Conservation (phyloP, 2,113 vertebrate genomes). For the Eonycteris spelaea region DNA sequence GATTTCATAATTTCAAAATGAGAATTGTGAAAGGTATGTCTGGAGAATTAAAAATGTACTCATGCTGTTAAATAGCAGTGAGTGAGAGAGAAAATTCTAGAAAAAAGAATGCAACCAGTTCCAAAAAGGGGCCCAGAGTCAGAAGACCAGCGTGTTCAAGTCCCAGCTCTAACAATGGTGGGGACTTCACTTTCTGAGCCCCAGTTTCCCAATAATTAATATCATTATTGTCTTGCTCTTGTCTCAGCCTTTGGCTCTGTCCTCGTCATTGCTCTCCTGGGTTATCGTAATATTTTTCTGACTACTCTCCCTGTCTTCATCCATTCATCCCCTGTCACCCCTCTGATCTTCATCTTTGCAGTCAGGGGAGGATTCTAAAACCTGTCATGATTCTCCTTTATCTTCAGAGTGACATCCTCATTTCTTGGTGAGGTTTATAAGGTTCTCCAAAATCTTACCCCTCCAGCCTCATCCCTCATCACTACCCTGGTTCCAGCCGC, state of each 20-base stretch:
- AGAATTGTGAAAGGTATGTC: neutral
- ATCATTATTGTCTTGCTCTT: neutral
- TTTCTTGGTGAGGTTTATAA: neutral
- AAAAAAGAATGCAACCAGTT: neutral
- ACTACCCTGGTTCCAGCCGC: neutral
- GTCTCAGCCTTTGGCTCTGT: neutral
- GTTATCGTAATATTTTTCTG: neutral
- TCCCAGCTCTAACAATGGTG: neutral
- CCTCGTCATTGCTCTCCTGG: neutral
- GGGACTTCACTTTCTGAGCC: neutral
- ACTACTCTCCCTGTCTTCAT: neutral
- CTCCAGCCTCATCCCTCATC: neutral
- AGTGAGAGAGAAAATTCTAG: neutral
- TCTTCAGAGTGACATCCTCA: neutral
- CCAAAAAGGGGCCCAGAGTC: neutral
- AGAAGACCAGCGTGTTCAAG: neutral
- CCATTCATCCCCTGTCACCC: neutral
- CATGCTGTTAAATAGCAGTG: neutral
- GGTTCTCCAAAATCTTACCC: neutral
- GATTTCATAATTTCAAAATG: conserved; percentile 24
- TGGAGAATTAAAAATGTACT: neutral
- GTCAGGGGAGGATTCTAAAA: neutral
- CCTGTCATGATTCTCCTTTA: neutral
- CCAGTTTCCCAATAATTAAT: neutral
- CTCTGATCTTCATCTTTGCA: neutral